Conservation (phyloP, 2,888 invertebrate species). For the Xanthorhoe designata region DNA sequence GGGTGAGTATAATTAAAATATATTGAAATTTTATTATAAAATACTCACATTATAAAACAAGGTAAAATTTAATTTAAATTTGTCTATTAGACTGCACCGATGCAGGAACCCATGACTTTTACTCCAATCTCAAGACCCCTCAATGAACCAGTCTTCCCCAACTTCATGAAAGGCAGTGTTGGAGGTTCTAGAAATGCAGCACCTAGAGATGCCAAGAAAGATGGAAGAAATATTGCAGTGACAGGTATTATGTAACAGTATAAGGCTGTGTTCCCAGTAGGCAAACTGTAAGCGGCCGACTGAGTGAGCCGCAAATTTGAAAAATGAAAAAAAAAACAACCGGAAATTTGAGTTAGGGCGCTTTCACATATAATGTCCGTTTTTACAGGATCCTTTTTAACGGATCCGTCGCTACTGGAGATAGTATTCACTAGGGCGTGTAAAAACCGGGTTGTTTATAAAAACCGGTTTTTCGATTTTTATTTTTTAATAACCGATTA, state of each 20-base stretch:
- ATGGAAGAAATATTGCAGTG: slow-evolving; percentile 66
- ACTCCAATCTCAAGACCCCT: slow-evolving; percentile 69
- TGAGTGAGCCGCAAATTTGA: too few relatives aligned
- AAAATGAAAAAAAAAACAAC: too few relatives aligned
- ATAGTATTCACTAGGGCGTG: too few relatives aligned
- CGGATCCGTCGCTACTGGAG: too few relatives aligned
- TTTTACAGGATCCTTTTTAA: too few relatives aligned
- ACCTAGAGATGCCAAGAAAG: slow-evolving; percentile 74
- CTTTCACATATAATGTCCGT: too few relatives aligned
- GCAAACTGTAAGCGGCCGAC: too few relatives aligned
- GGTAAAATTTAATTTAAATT: slow-evolving; percentile 30
- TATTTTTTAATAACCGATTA: too few relatives aligned
- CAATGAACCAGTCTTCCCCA: slow-evolving; percentile 74
- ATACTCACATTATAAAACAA: neutral
- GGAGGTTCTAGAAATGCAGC: slow-evolving; percentile 67
- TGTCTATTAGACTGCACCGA: slow-evolving; percentile 65
- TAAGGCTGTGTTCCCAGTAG: too few relatives aligned
- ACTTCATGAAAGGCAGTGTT: slow-evolving; percentile 69
- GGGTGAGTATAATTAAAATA: slow-evolving; percentile 52
- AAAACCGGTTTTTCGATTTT: too few relatives aligned
- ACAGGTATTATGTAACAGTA: slow-evolving; percentile 53
- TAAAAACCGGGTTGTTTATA: too few relatives aligned
- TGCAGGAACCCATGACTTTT: slow-evolving; percentile 71
- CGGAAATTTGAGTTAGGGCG: too few relatives aligned
- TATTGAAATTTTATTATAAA: neutral